Percentiles rank a stretch among this genome's conserved stretches.
Conservation (phyloP, 2,113 vertebrate genomes). For the Eulemur macaco region DNA sequence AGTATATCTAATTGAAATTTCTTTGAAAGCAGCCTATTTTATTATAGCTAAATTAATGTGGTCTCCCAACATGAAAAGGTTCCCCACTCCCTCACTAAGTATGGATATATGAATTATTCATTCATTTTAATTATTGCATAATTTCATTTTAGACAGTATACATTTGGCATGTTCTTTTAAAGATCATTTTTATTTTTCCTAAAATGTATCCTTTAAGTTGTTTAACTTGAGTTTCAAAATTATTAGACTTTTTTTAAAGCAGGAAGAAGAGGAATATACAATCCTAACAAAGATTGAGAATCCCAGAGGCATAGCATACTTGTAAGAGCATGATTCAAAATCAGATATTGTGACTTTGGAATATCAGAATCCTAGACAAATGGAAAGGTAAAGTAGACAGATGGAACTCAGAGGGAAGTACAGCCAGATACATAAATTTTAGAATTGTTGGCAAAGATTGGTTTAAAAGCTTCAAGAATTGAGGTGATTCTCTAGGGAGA, state of each 20-base stretch:
- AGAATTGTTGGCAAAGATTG: background rate
- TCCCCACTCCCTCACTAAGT: background rate
- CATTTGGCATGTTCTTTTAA: background rate
- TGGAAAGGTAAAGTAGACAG: background rate
- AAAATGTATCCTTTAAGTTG: background rate
- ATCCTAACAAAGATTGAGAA: background rate
- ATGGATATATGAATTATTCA: background rate
- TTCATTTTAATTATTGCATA: background rate
- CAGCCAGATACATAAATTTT: background rate
- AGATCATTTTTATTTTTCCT: background rate
- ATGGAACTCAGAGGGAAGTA: background rate
- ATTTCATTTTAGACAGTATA: background rate
- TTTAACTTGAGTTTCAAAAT: background rate
- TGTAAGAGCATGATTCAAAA: background rate
- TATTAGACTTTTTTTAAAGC: background rate
- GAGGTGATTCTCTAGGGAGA: background rate
- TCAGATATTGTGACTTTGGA: background rate
- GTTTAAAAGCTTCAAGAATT: background rate
- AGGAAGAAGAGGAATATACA: background rate
- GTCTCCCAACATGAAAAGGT: too few species aligned
- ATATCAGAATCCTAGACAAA: background rate
- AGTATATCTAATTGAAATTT: too few species aligned
- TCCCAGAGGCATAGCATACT: background rate
- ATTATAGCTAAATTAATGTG: too few species aligned
- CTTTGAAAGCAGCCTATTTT: too few species aligned